Evolutionary conservation across 2,113 vertebrate genomes (phyloP).

Genomic region (Bagarius yarrelli): DNA sequence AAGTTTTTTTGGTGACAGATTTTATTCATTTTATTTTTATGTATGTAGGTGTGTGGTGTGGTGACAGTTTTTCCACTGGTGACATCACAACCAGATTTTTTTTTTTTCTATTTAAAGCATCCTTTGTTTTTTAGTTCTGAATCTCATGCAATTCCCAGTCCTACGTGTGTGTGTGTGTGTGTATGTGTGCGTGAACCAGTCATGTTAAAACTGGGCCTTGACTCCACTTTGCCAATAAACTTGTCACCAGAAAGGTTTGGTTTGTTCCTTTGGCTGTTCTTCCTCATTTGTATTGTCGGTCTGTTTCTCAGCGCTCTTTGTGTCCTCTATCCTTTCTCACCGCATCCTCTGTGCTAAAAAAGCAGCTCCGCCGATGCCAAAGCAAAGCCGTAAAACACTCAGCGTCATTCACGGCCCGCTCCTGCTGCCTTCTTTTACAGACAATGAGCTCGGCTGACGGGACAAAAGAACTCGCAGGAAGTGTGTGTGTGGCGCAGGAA

Average conservation of each 20-base stretch:
- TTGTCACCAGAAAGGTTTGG: neutral
- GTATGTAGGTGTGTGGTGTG: no score
- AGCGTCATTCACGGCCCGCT: conserved; percentile 70
- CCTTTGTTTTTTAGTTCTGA: no score
- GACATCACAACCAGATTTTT: no score
- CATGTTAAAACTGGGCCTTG: neutral
- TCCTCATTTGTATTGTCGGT: neutral
- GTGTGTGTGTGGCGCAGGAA: conserved; percentile 29
- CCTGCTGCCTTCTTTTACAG: conserved; percentile 40
- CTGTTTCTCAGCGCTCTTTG: conserved; percentile 45
- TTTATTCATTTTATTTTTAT: no score
- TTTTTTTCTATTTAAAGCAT: no score
- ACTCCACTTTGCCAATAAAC: conserved; percentile 15
- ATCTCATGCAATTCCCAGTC: no score
- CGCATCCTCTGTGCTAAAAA: conserved; percentile 45
- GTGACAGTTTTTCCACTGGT: no score
- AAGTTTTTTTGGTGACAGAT: no score
- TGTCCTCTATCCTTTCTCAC: conserved; percentile 52
- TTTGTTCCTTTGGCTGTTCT: conserved; percentile 9
- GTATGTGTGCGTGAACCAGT: neutral
- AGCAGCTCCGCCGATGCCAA: conserved; percentile 55
- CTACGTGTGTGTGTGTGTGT: no score
- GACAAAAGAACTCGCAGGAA: conserved; percentile 56
- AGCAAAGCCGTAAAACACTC: conserved; percentile 76
- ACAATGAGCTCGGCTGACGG: conserved; percentile 71